A percentile compares a stretch with the other conserved stretches of the same genome.
Evolutionary conservation across 2,113 vertebrate species (phyloP).

Genomic region (Rallus limicola): DNA sequence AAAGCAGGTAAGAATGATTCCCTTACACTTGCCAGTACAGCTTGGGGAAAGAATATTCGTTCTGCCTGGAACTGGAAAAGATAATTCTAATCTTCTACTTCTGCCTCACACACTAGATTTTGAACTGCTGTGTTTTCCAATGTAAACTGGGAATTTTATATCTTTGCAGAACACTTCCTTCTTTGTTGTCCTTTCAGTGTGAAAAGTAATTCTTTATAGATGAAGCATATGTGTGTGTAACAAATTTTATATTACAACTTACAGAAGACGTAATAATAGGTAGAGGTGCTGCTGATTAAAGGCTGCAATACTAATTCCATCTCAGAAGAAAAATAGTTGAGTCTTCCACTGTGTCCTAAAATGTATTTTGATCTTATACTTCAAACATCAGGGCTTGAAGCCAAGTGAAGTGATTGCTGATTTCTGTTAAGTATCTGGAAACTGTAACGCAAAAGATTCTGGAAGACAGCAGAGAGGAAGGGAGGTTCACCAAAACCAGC

Average conservation of each 20-base stretch:
- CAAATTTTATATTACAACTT: not conserved
- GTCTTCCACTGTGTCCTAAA: not conserved
- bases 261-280: not conserved
- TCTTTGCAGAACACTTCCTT: slow-evolving; percentile 22
- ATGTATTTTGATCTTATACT: not conserved
- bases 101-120: not conserved
- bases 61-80: not conserved
- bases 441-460: not conserved
- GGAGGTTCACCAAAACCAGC: not conserved
- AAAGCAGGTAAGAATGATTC: not conserved
- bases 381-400: not conserved
- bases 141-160: slow-evolving; percentile 1
- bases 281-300: not conserved
- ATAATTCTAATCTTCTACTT: slow-evolving; percentile 14
- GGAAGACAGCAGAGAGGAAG: not conserved
- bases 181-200: not conserved
- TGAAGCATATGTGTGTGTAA: not conserved
- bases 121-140: slow-evolving; percentile 28
- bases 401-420: not conserved
- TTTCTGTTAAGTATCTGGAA: not conserved
- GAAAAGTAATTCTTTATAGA: not conserved
- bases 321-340: not conserved
- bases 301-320: not conserved
- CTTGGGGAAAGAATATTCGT: not conserved
- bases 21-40: not conserved